Base-by-base conservation (phyloP, 35 echinoderm and acorn worm species). In the Chiridota heheva region DNA sequence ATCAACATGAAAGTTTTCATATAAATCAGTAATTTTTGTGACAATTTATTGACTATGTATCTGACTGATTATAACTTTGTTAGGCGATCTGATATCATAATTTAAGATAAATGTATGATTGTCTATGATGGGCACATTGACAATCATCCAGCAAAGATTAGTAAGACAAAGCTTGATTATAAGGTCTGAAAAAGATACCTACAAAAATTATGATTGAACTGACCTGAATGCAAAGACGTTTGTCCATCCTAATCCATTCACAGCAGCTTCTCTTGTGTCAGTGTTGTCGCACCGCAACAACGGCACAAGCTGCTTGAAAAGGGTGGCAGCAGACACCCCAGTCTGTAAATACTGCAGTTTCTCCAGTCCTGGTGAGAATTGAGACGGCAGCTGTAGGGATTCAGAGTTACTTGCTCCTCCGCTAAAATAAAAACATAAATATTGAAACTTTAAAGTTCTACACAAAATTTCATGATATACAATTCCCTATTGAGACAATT, bases 201-300 rank as follows among this genome's bases (percentile, higher is more conserved):
- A 30, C 42, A n/a, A 46, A 1, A 16, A 47, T 4, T 6, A n/a
- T 25, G 4, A 1, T 3, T 16, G 20, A 18, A 20, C 38, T 87
- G 38, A 96, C 92, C 82, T 90, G 66, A 96, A 86, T 60, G 92
- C 83, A 45, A 81, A 79, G 7, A 74, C 69, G 68, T 86, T 86
- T 15, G 92, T 90, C 92, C 92, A 96, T 65, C 92, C 87, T 2
- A 96, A 83, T n/a, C 92, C 92, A 44, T 86, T 86, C 5, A 96
- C 87, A 13, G 88, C 92, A 29, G 92, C 92, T 58, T 96, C 92
- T 40, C 92, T 90, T 0, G 87, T 84, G 44, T 96, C 87, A 0
- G 92, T 86, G 53, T 96, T 96, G 42, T 96, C 92, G 86, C 92
- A 96, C 42, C 82, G 47, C 35, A 96, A 61, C 13, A 81, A 60